phyloP scores from a whole-genome alignment of 1,140 invertebrate species.

The Penaeus vannamei region DNA sequence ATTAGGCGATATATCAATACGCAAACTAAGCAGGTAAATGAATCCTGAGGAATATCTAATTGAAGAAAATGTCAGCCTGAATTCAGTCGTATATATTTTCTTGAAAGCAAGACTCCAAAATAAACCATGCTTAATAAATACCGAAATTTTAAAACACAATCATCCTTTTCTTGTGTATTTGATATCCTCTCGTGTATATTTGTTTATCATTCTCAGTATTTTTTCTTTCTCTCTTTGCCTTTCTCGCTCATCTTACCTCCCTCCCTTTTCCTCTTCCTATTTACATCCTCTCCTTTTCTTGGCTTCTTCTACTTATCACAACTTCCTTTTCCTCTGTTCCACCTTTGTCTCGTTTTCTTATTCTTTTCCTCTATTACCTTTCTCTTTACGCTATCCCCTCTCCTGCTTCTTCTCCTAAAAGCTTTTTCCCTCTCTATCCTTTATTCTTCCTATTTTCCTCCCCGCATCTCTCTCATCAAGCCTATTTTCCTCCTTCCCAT shows the following conservation, averaged over 20 bases:
- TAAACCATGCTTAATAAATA: too few relatives aligned
- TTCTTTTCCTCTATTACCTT: background rate
- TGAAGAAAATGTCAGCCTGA: too few relatives aligned
- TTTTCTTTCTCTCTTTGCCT: background rate
- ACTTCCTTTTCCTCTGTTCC: background rate
- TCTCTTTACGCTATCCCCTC: background rate
- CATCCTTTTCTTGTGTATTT: background rate
- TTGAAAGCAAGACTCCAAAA: too few relatives aligned
- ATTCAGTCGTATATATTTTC: too few relatives aligned
- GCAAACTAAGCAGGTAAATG: too few relatives aligned
- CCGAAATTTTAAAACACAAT: background rate
- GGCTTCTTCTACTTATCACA: too few relatives aligned
- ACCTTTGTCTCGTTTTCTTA: background rate
- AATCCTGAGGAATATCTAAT: too few relatives aligned
- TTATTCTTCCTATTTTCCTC: background rate
- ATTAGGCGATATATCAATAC: too few relatives aligned
- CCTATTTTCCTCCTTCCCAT: background rate
- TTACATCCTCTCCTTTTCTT: too few relatives aligned
- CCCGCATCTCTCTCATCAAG: background rate
- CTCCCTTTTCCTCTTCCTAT: background rate
- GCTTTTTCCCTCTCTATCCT: background rate
- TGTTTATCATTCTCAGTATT: background rate
- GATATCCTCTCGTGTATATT: background rate
- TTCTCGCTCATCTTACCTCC: background rate
- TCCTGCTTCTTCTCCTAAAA: background rate